Percentiles rank a stretch among this genome's conserved stretches.
These are phyloP conservation scores for Porites divaricata DNA, from an alignment of 92 coral and sea anemone genomes.

Conservation along the genomic window DNA sequence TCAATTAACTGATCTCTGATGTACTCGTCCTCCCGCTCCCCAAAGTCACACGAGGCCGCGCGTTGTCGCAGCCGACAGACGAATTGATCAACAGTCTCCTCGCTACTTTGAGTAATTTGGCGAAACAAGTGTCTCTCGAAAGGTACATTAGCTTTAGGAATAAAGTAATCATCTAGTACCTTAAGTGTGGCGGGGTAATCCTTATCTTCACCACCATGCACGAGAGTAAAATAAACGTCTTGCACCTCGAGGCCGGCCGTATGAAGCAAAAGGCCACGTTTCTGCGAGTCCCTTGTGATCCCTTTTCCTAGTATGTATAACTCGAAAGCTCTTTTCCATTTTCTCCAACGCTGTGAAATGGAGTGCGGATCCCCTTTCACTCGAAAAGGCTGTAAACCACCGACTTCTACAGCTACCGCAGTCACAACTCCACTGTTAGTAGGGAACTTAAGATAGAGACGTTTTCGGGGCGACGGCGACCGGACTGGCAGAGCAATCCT, in stretches of 20 bases:
- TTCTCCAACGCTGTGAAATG: slow-evolving; percentile 46
- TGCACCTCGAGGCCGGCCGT: slow-evolving; percentile 46
- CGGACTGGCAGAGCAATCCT: no score
- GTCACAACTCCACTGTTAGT: slow-evolving; percentile 8
- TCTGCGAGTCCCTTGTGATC: slow-evolving; percentile 35
- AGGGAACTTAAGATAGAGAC: no score
- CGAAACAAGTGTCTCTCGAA: slow-evolving; percentile 65
- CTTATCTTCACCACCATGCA: slow-evolving; percentile 40
- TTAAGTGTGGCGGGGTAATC: slow-evolving; percentile 24
- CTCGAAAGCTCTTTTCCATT: slow-evolving; percentile 53
- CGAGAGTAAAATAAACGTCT: slow-evolving; percentile 61
- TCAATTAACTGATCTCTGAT: slow-evolving; percentile 49
- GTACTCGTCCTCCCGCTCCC: slow-evolving; percentile 43
- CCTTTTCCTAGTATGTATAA: slow-evolving; percentile 42
- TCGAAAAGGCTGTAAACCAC: slow-evolving; percentile 32
- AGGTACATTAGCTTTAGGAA: no score
- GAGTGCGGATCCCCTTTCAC: slow-evolving; percentile 42
- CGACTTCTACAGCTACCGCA: slow-evolving; percentile 22
- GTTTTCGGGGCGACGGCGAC: no score
- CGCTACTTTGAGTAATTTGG: slow-evolving; percentile 36
- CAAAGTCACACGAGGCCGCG: slow-evolving; percentile 41
- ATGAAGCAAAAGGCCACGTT: slow-evolving; percentile 47
- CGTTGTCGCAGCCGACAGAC: slow-evolving; percentile 46
- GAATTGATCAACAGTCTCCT: slow-evolving; percentile 48
- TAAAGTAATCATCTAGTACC: no score